Base-by-base conservation (phyloP, 1,140 invertebrate genomes). In the Calliphora vicina region DNA sequence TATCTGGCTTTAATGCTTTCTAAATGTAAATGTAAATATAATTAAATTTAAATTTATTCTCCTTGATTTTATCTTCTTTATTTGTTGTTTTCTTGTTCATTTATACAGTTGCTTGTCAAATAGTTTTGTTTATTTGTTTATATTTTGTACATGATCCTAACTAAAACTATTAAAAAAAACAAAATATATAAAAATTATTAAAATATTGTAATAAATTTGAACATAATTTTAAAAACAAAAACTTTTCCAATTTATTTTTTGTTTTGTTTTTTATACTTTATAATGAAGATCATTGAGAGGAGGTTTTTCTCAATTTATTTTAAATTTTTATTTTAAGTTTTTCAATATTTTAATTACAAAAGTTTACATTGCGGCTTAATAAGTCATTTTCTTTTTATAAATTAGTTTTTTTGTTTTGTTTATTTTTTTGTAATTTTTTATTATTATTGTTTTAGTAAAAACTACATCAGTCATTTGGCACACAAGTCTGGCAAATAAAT, bases 401-500 rank as follows among this genome's bases (percentile, higher is more conserved):
- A 43, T 29, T 73, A 20, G 17, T 74, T 74, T 74, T 35, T 74
- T 17, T 29, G 17, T 27, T 73, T 12, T 10, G 2, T 23, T 73
- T 73, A 23, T n/a, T 27, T 35, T 15, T 15, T 13, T 74, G 15
- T n/a, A n/a, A n/a, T n/a, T n/a, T n/a, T n/a, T n/a, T 57, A 17
- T 57, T 17, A n/a, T 57, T 57, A 17, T 74, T 26, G 29, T 15
- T 87, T 87, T 85, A 86, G 87, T 87, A 88, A 87, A 88, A 87
- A 86, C 86, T 88, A 88, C 86, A 88, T 90, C 88, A 89, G 88
- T 89, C 88, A 86, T 89, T 89, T 89, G 88, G 88, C 88, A 89
- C 88, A 87, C 87, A 89, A 86, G 86, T 88, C 86, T 85, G 85
- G 87, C 85, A 78, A 84, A 76, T 35, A 43, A 35, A 27, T 67